Evolutionary conservation across 2,113 vertebrate genomes (phyloP), one percentile per base, ranked within the genome.

Genomic region (Pteruthius melanotis): DNA sequence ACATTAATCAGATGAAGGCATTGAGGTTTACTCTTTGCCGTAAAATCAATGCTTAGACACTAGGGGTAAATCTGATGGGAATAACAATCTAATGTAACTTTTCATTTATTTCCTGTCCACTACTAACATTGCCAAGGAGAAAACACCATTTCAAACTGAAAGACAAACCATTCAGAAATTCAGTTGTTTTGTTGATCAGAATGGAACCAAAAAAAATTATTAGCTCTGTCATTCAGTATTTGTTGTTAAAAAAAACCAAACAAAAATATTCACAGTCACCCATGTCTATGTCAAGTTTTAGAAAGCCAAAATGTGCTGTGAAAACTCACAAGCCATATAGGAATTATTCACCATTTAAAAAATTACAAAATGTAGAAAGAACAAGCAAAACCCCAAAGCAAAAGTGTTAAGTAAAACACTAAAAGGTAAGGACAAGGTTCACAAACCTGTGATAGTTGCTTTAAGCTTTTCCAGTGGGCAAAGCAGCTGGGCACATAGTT

Each of bases 1-100:
- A 45, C 52, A 83, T 83, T 92, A 92, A 92, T 86, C 76, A 92
- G 72, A n/a, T 74, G 80, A 93, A 93, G 61, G 57, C 52, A 69
- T 2, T 54, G 87, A 75, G 33, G 49, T 81, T 94, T 83, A 87
- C 80, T 88, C 76, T 90, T 70, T 93, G 72, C 60, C 1, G 13
- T 68, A 86, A 94, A 86, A 88, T 92, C 26, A 0, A 90, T 94
- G 31, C 68, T 75, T 70, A 83, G 52, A 74, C 37, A 39, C 60
- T 30, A 71, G 64, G 56, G 23, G 10, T 56, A 92, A 71, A 1
- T 79, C 71, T 91, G 94, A 94, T 86, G 75, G 90, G 83, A 96
- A 96, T 83, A 77, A 83, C 50, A 85, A 78, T 64, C 52, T 60
- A n/a, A 81, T 31, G 35, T 57, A 89, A 57, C 26, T 92, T 91